A percentile compares a stretch with the other conserved stretches of the same genome.
Conservation (phyloP, 2,888 invertebrate species). For the Heliconius sara region DNA sequence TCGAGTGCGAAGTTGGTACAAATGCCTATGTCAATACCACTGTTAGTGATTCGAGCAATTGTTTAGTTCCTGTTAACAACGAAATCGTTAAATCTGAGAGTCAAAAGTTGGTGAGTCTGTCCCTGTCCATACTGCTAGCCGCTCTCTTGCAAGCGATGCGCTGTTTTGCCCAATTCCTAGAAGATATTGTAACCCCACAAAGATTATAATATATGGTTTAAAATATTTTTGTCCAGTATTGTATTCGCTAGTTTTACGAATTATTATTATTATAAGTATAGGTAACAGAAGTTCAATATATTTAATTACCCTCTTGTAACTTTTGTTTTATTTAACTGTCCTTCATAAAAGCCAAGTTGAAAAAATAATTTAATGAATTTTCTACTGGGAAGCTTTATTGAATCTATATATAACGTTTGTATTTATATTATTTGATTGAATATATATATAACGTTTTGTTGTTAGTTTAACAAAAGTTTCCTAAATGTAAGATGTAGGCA, state of each 20-base stretch:
- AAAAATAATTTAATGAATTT: too few relatives aligned
- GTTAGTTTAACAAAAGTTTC: not conserved
- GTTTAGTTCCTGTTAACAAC: constrained; percentile 78
- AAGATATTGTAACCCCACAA: constrained; percentile 82
- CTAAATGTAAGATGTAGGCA: not conserved
- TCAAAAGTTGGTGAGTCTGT: constrained; percentile 84
- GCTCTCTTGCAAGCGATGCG: constrained; percentile 86
- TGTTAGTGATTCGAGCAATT: constrained; percentile 66
- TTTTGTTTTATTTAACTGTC: constrained; percentile 54
- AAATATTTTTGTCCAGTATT: constrained; percentile 66
- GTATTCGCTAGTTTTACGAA: constrained; percentile 67
- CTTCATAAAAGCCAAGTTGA: not conserved
- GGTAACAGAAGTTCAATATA: constrained; percentile 69
- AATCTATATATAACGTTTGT: too few relatives aligned
- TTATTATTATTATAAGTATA: constrained; percentile 50
- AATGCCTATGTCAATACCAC: constrained; percentile 68
- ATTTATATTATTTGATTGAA: too few relatives aligned
- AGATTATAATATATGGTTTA: constrained; percentile 68
- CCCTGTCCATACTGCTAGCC: constrained; percentile 84
- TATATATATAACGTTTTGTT: too few relatives aligned
- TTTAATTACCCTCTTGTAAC: constrained; percentile 70
- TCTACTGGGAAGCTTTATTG: too few relatives aligned
- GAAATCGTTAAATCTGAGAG: constrained; percentile 74
- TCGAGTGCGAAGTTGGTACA: constrained; percentile 59
- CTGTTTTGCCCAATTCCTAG: constrained; percentile 85